Conservation (phyloP, 1,140 invertebrate genomes). For the Drosophila bocqueti region DNA sequence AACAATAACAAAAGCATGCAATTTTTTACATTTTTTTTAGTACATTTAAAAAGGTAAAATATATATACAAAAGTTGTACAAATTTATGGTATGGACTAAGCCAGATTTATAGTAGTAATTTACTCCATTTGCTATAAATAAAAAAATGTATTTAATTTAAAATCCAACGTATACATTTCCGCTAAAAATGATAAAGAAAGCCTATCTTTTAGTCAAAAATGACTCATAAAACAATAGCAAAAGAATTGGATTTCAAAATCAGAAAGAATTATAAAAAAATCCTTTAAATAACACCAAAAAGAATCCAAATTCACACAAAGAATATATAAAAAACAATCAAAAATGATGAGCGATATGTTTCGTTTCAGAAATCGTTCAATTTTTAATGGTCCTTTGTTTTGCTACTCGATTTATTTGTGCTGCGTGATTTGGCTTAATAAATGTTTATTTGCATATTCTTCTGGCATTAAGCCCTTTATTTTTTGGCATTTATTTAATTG, state of each 20-base stretch:
- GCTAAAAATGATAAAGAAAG: neutral
- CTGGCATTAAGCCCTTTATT: constrained; percentile 66
- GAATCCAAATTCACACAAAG: neutral
- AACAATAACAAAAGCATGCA: no score
- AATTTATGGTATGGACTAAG: neutral
- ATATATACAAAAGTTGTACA: neutral
- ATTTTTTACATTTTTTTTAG: no score
- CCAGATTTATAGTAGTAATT: neutral
- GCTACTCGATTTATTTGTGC: constrained; percentile 37
- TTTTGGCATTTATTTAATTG: constrained; percentile 77
- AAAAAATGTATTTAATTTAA: neutral
- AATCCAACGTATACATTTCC: neutral
- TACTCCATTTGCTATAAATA: neutral
- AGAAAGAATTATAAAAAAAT: neutral
- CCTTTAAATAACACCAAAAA: neutral
- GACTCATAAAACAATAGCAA: neutral
- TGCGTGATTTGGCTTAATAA: constrained; percentile 65
- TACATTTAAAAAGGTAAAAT: neutral
- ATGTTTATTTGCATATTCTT: constrained; percentile 56
- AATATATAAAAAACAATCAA: constrained; percentile 4
- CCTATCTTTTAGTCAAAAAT: neutral
- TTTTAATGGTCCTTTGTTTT: constrained; percentile 27
- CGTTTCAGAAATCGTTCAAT: constrained; percentile 24
- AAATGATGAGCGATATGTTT: constrained; percentile 25
- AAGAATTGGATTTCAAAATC: neutral